Percentiles rank a stretch among this genome's conserved stretches.
Conservation (phyloP, 2,113 vertebrate genomes). For the Miniopterus natalensis region DNA sequence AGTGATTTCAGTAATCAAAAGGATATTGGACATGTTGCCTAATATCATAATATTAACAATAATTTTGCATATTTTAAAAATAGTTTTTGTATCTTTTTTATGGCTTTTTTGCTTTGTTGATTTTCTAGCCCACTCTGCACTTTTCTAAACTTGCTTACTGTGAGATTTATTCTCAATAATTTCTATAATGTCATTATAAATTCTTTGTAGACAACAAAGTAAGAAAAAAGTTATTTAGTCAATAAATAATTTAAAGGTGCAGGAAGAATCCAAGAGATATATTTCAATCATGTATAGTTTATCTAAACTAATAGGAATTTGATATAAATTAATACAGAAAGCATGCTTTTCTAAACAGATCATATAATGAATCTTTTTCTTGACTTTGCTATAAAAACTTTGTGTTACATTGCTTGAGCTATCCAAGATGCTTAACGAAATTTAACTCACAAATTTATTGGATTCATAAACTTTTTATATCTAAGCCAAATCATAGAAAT, state of each 20-base stretch:
- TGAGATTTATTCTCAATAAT: background rate
- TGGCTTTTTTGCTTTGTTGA: background rate
- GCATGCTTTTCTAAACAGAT: background rate
- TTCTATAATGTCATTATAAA: background rate
- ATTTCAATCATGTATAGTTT: background rate
- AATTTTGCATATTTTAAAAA: constrained; percentile 12
- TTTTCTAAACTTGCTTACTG: background rate
- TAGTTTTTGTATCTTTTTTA: background rate
- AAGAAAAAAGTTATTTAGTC: background rate
- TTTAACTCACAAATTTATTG: constrained; percentile 11
- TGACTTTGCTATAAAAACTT: background rate
- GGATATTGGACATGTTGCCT: background rate
- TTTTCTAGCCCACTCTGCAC: background rate
- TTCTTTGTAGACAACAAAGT: background rate
- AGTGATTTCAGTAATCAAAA: background rate
- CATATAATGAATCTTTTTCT: background rate
- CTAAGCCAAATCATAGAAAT: background rate
- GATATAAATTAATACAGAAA: background rate
- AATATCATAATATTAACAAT: background rate
- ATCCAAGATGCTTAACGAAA: background rate
- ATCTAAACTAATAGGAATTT: background rate
- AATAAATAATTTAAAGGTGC: background rate
- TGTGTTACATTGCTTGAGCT: background rate
- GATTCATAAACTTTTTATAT: background rate
- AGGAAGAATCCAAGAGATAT: background rate